Base-by-base conservation (phyloP, 2,888 invertebrate genomes). In the Trichogramma evanescens region DNA sequence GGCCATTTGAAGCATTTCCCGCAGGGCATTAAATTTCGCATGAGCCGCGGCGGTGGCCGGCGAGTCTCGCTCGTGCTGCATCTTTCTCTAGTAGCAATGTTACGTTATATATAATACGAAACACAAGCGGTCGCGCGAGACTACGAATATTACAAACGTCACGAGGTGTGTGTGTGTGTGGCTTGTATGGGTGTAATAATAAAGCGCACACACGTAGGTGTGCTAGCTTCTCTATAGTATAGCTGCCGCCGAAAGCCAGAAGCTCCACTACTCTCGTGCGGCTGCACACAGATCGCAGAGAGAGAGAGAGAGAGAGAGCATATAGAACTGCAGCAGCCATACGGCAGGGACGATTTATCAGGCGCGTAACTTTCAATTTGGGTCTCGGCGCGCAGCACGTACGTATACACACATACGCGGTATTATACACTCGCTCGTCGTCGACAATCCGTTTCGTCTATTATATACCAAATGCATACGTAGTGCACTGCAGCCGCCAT, bases 321-420 rank as follows among this genome's bases (percentile, higher is more conserved):
- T 13, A 13, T 13, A 13, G 13, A 13, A 53, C 6, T 43, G 42
- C 5, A 26, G 2, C 26, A 26, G 26, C 26, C 3, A 7, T 10
- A 13, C 48, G 10, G 13, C 8, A 8, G 6, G 39, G 48, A 40
- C 54, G 54, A 60, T 60, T 63, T 55, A 57, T 63, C 59, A 63
- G 42, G 52, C 57, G 60, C 58, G 55, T 60, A 58, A 61, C 51
- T 59, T 63, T 63, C 61, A 61, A 63, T 63, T 63, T 58, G 46
- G 56, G 40, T 26, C 53, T 58, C 42, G 50, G 53, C 48, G 48
- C 48, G 7, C 9, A 13, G 48, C 48, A 2, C 26, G 26, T 26
- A 26, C 26, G 26, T 26, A 26, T 2, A 26, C 26, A 26, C 26
- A 26, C 2, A 26, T 26, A 26, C 26, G 26, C 26, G 2, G 26